A percentile compares a stretch with the other conserved stretches of the same genome.
phyloP scores from a whole-genome alignment of 2,113 vertebrate genomes.

The Phylloscopus trochiloides region DNA sequence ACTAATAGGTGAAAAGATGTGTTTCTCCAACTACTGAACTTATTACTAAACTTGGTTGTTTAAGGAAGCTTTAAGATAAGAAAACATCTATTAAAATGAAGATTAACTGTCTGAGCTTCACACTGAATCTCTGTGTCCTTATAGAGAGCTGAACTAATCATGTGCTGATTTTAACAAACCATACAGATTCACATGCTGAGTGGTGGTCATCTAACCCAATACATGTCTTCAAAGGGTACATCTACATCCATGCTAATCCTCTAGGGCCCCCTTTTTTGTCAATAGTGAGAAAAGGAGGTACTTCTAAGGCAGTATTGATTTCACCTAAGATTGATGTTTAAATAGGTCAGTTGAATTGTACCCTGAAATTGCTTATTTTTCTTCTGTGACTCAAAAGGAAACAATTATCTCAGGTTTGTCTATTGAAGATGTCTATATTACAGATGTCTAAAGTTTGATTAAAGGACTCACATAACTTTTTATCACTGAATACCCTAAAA shows the following conservation, averaged over 20 bases:
- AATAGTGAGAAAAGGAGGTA: not conserved
- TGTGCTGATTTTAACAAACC: not conserved
- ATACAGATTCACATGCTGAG: not conserved
- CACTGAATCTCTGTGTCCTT: not conserved
- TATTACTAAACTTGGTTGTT: not conserved
- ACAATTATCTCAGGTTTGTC: not conserved
- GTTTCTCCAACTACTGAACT: not conserved
- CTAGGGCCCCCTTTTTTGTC: not conserved
- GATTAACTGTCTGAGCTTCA: not conserved
- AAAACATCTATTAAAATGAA: not conserved
- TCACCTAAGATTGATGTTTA: not conserved
- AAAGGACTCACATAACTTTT: not conserved
- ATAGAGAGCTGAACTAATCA: not conserved
- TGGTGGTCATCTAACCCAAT: not conserved
- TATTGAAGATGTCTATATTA: not conserved
- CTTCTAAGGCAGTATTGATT: not conserved
- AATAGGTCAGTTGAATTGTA: not conserved
- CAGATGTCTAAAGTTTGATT: not conserved
- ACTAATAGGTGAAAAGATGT: not conserved
- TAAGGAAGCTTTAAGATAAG: not conserved
- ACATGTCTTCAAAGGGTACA: not conserved
- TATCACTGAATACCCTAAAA: not conserved
- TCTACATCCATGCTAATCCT: not conserved
- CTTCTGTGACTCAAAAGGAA: not conserved
- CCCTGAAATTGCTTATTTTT: not conserved